Evolutionary conservation across 2,888 invertebrate genomes (phyloP).

Genomic region (Dolichomitus sp.): DNA sequence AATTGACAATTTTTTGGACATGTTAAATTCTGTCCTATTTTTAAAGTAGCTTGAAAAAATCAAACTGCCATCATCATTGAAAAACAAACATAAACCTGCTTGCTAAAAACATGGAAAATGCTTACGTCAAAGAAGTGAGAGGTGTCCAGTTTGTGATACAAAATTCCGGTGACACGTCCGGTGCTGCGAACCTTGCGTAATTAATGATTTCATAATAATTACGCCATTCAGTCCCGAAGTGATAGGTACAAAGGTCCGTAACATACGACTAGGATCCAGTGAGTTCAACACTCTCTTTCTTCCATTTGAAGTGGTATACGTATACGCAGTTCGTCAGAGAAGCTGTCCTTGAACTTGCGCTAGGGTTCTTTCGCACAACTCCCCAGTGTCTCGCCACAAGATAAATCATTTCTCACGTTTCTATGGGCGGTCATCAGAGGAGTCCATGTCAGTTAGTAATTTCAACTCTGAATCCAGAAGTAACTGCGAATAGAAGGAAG

Average conservation of each 20-base stretch:
- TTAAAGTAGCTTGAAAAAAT: not conserved
- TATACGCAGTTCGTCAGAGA: not conserved
- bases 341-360: conserved; percentile 43
- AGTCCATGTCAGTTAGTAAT: not conserved
- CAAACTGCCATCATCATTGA: not conserved
- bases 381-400: conserved; percentile 4
- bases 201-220: conserved; percentile 7
- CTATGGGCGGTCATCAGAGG: conserved; percentile 2
- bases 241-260: not conserved
- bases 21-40: too few species aligned
- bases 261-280: conserved; percentile 15
- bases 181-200: not conserved
- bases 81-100: too few species aligned
- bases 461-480: conserved; percentile 24
- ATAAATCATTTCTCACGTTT: conserved; percentile 33
- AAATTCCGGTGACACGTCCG: not conserved
- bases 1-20: not conserved
- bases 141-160: not conserved
- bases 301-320: not conserved
- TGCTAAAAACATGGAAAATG: not conserved
- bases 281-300: conserved; percentile 44
- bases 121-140: not conserved
- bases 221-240: not conserved
- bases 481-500: not conserved
- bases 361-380: conserved; percentile 12